Percentiles rank a stretch among this genome's conserved stretches.
These are phyloP conservation scores for Megalops atlanticus DNA, from an alignment of 2,113 vertebrate genomes.

Conservation along the genomic window DNA sequence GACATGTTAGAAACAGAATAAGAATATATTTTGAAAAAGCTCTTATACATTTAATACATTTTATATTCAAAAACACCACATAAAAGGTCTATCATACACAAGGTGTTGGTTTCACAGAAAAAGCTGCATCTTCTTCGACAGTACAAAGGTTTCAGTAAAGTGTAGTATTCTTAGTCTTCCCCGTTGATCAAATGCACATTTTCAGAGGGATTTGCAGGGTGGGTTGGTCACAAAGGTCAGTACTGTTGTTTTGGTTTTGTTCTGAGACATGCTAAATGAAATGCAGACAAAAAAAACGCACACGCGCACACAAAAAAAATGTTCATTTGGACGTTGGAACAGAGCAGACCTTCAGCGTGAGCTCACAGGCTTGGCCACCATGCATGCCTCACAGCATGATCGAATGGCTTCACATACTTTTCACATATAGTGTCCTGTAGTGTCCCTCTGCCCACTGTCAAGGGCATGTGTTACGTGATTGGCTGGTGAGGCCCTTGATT, in stretches of 20 bases:
- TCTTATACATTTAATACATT: conserved; percentile 58
- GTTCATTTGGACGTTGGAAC: conserved; percentile 1
- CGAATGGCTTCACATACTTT: not conserved
- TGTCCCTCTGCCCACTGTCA: not conserved
- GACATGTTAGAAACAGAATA: conserved; percentile 39
- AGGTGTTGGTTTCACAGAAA: conserved; percentile 59
- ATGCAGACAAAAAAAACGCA: conserved; percentile 22
- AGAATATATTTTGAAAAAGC: conserved; percentile 52
- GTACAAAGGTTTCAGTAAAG: conserved; percentile 48
- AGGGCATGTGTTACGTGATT: not conserved
- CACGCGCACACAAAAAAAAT: too few species aligned
- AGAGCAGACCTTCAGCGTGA: not conserved
- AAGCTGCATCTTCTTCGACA: conserved; percentile 42
- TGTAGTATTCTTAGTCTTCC: not conserved
- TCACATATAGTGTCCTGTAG: not conserved
- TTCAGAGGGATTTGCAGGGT: conserved; percentile 51
- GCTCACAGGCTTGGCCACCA: not conserved
- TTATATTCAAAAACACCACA: conserved; percentile 53
- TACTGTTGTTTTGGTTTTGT: conserved; percentile 31
- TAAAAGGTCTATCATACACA: conserved; percentile 45
- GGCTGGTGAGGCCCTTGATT: not conserved
- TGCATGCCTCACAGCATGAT: not conserved
- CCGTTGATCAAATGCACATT: conserved; percentile 2
- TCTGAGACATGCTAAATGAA: conserved; percentile 13
- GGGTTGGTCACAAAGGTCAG: conserved; percentile 43